A percentile compares a stretch with the other conserved stretches of the same genome.
These are phyloP conservation scores for Pelecanoides urinatrix DNA, from an alignment of 2,113 vertebrate genomes.

Conservation along the genomic window DNA sequence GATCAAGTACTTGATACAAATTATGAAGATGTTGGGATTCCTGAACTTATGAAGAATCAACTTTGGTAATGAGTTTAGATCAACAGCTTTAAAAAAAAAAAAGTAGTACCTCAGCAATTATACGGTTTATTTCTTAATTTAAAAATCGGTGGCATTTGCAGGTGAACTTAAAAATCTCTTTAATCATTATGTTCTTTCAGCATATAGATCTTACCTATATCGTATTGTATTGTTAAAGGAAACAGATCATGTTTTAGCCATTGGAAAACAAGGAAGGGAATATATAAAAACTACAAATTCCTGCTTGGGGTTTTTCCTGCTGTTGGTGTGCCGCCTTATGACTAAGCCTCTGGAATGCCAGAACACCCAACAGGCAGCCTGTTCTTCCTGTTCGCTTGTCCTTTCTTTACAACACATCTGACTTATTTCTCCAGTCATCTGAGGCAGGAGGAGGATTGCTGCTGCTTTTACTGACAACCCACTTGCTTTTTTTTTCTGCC, in stretches of 20 bases:
- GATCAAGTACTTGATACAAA: constrained; percentile 30
- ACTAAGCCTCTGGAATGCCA: constrained; percentile 44
- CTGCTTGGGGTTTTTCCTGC: constrained; percentile 14
- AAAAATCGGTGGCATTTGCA: not conserved
- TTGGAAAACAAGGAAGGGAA: not conserved
- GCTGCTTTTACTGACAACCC: not conserved
- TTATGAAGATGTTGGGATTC: constrained; percentile 3
- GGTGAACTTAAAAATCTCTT: not conserved
- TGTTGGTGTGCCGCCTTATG: not conserved
- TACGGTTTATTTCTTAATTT: not conserved
- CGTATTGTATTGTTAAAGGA: not conserved
- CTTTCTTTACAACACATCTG: not conserved
- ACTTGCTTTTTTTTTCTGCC: fast-evolving
- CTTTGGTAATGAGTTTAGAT: constrained; percentile 57
- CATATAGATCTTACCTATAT: not conserved
- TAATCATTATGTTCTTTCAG: not conserved
- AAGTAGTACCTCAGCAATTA: not conserved
- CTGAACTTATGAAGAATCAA: not conserved
- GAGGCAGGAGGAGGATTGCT: not conserved
- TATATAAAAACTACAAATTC: not conserved
- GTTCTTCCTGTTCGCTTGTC: constrained; percentile 28
- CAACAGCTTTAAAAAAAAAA: not conserved
- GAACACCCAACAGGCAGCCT: constrained; percentile 11
- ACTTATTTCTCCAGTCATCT: not conserved
- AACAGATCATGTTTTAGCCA: not conserved